phyloP scores from a whole-genome alignment of 2,113 vertebrate genomes.

The Puntigrus tetrazona region DNA sequence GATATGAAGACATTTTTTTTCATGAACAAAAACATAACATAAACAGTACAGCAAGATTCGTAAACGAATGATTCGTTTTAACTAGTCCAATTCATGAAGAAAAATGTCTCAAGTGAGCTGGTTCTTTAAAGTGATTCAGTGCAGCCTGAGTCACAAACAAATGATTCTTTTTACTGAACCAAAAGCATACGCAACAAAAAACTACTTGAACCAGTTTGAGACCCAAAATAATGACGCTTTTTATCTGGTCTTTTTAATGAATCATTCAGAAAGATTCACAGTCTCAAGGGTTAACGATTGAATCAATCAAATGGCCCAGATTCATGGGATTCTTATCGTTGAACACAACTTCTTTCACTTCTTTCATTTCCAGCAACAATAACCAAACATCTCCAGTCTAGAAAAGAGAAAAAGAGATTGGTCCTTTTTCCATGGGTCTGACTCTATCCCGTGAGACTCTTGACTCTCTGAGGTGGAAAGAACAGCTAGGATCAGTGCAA shows the following conservation, averaged over 20 bases:
- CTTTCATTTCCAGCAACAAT: not conserved
- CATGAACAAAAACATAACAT: too few species aligned
- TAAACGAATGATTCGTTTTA: not conserved
- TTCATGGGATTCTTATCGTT: too few species aligned
- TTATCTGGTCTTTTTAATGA: not conserved
- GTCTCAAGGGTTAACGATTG: not conserved
- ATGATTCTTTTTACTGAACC: not conserved
- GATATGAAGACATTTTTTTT: too few species aligned
- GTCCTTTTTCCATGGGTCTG: constrained; percentile 14
- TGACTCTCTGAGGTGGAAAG: constrained; percentile 54
- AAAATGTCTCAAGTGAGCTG: not conserved
- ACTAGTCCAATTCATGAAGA: not conserved
- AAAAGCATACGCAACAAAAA: not conserved
- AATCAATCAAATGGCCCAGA: not conserved
- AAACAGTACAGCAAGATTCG: too few species aligned
- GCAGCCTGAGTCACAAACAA: not conserved
- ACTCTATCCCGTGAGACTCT: constrained; percentile 56
- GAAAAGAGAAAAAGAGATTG: constrained; percentile 28
- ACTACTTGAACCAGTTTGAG: too few species aligned
- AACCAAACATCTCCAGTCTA: constrained; percentile 54
- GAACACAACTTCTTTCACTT: too few species aligned
- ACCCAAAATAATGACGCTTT: too few species aligned
- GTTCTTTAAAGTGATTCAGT: not conserved
- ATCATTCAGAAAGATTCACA: not conserved
- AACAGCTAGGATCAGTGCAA: constrained; percentile 64